A percentile compares a stretch with the other conserved stretches of the same genome.
phyloP scores from a whole-genome alignment of 2,113 vertebrate species.

The Axis porcinus region DNA sequence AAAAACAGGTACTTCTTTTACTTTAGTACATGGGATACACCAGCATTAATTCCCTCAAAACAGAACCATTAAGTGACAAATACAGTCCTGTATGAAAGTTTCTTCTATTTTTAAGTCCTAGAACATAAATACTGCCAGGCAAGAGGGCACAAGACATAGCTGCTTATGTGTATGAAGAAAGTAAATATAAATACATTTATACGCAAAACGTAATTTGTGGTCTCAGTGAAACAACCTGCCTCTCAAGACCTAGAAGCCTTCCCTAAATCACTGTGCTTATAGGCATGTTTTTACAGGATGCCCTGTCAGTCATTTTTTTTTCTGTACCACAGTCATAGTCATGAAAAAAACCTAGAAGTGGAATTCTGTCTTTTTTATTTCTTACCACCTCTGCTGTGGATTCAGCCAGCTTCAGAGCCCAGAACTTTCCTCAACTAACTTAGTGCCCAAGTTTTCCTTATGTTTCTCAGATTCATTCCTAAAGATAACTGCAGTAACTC shows the following conservation, averaged over 20 bases:
- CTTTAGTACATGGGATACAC: background rate
- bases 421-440: background rate
- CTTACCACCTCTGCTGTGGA: background rate
- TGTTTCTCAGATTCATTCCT: background rate
- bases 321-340: background rate
- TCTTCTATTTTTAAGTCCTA: background rate
- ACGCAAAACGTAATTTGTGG: background rate
- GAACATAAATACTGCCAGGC: background rate
- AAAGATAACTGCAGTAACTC: background rate
- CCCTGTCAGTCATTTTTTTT: background rate
- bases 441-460: background rate
- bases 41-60: background rate
- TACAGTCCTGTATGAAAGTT: background rate
- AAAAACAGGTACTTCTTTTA: background rate
- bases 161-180: background rate
- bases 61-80: background rate
- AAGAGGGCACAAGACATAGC: background rate
- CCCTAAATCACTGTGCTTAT: background rate
- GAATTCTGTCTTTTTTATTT: background rate
- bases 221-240: background rate
- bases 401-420: background rate
- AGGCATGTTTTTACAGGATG: background rate
- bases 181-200: background rate
- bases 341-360: background rate
- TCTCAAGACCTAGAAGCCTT: background rate